Conservation (phyloP, 2,113 vertebrate species). For the Agapornis roseicollis region DNA sequence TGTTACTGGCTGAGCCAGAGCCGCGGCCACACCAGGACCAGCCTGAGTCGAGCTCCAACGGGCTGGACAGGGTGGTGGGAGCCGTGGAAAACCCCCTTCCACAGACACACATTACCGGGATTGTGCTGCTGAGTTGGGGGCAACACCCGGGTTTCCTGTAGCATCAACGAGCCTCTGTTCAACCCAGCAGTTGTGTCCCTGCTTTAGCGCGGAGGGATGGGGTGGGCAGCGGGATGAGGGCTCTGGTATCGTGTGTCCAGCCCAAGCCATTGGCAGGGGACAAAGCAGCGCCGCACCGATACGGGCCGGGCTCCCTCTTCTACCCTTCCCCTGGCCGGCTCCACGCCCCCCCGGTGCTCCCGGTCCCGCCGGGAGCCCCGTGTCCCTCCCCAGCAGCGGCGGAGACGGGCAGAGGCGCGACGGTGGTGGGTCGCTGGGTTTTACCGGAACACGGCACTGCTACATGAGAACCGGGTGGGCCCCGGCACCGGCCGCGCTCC, state of each 20-base stretch:
- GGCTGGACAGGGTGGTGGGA: background rate
- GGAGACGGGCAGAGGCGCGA: background rate
- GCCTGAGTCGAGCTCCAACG: too few species aligned
- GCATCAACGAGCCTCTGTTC: slow-evolving; percentile 6
- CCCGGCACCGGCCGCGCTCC: background rate
- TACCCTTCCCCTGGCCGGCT: background rate
- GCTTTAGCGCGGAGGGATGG: background rate
- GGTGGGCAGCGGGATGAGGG: background rate
- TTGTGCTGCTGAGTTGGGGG: background rate
- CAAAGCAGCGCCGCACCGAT: background rate
- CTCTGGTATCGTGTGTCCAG: too few species aligned
- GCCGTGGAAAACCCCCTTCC: background rate
- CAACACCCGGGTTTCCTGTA: background rate
- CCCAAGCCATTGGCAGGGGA: too few species aligned
- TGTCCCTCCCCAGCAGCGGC: background rate
- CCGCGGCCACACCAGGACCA: background rate
- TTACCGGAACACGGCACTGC: background rate
- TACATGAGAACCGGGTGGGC: background rate
- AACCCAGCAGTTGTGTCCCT: background rate
- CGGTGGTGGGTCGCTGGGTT: background rate
- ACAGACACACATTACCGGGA: background rate
- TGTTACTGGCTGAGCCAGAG: background rate
- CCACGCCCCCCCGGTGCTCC: background rate
- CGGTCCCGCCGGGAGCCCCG: background rate
- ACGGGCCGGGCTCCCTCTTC: background rate